Evolutionary conservation across 1,140 invertebrate species (phyloP).

Genomic region (Arion vulgaris): DNA sequence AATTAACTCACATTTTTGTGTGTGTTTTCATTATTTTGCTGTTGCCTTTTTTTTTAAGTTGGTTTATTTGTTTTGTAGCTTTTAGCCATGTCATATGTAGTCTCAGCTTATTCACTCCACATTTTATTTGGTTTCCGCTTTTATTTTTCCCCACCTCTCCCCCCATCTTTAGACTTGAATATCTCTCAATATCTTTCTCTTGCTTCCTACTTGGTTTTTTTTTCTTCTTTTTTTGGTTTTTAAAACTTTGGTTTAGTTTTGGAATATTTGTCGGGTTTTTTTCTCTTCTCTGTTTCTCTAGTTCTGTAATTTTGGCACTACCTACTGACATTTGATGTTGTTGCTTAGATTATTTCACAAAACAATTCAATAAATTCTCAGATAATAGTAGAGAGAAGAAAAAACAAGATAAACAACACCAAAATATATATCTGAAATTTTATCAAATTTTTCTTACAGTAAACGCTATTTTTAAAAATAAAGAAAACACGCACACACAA

Average conservation of each 20-base stretch:
- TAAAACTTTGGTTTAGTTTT: neutral
- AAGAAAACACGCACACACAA: no score
- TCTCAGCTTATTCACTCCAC: neutral
- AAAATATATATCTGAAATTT: no score
- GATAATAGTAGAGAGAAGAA: no score
- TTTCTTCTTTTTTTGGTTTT: neutral
- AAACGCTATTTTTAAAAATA: no score
- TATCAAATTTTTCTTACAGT: no score
- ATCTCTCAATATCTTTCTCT: neutral
- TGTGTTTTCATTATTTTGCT: slow-evolving; percentile 8
- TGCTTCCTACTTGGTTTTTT: neutral
- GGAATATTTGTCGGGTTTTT: neutral
- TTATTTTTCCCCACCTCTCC: neutral
- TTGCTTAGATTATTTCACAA: no score
- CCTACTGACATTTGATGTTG: neutral
- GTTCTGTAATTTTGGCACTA: neutral
- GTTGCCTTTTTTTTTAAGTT: slow-evolving; percentile 3
- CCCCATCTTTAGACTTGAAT: neutral
- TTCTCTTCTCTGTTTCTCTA: neutral
- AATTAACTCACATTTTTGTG: neutral
- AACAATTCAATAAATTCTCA: no score
- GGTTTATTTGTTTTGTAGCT: neutral
- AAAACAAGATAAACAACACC: no score
- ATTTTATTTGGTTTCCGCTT: neutral
- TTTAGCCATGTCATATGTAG: neutral